A percentile compares a stretch with the other conserved stretches of the same genome.
Evolutionary conservation across 2,888 invertebrate species (phyloP).

Genomic region (Drosophila infuscata): DNA sequence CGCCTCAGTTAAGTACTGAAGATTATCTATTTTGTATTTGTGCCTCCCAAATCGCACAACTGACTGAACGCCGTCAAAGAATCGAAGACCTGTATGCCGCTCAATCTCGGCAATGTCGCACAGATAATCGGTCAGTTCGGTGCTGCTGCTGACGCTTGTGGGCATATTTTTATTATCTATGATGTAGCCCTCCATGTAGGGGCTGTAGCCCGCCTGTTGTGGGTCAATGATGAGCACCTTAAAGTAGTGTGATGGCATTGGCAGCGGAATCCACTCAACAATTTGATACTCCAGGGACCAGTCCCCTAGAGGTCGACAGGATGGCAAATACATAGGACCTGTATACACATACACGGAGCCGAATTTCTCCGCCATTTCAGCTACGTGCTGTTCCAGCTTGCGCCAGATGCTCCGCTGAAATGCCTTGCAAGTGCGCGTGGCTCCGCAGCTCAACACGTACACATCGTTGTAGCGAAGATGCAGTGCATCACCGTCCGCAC

Average conservation of each 20-base stretch:
- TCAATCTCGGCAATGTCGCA: constrained; percentile 63
- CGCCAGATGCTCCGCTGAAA: constrained; percentile 55
- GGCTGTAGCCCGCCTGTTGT: constrained; percentile 4
- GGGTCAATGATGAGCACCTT: constrained; percentile 66
- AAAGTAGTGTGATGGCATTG: constrained; percentile 66
- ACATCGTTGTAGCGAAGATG: constrained; percentile 66
- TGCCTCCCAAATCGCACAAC: constrained; percentile 46
- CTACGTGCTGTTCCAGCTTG: constrained; percentile 50
- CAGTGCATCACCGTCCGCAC: constrained; percentile 39
- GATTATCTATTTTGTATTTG: constrained; percentile 7
- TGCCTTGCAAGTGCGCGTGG: constrained; percentile 40
- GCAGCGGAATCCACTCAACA: constrained; percentile 51
- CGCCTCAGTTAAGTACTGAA: constrained; percentile 11
- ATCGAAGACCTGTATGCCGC: constrained; percentile 57
- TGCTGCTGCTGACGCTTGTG: not conserved
- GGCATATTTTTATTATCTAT: constrained; percentile 50
- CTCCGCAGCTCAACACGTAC: constrained; percentile 55
- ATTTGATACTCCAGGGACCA: constrained; percentile 63
- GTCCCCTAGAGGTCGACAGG: constrained; percentile 1
- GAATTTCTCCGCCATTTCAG: constrained; percentile 36
- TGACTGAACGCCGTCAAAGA: constrained; percentile 50
- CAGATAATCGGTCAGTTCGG: constrained; percentile 31
- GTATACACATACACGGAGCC: constrained; percentile 64
- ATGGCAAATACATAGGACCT: constrained; percentile 60
- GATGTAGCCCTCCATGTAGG: constrained; percentile 63